A percentile compares a stretch with the other conserved stretches of the same genome.
Conservation (phyloP, 1,140 invertebrate genomes). For the Zelostemma sp. region DNA sequence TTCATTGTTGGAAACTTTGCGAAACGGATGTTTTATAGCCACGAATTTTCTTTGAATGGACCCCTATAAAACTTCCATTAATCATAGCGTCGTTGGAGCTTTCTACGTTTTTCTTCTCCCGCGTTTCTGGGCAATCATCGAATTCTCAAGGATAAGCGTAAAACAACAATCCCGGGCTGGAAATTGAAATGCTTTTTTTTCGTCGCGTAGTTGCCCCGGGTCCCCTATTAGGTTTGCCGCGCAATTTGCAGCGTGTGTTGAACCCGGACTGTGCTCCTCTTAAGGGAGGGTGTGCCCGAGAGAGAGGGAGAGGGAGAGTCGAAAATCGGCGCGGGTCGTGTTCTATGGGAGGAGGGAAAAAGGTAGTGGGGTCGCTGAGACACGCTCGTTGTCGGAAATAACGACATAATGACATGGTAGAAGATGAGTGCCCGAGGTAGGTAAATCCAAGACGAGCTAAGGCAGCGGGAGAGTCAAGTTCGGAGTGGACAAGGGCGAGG, state of each 20-base stretch:
- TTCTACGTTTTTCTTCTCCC: no score
- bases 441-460: conserved; percentile 34
- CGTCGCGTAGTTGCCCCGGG: not conserved
- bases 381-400: conserved; percentile 69
- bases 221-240: not conserved
- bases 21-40: no score
- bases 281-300: no score
- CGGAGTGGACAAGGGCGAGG: conserved; percentile 1
- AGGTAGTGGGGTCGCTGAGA: conserved; percentile 49
- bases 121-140: no score
- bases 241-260: not conserved
- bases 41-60: no score
- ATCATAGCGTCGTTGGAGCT: no score
- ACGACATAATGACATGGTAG: conserved; percentile 69
- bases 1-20: no score
- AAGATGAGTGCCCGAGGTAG: conserved; percentile 59
- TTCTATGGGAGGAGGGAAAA: conserved; percentile 22
- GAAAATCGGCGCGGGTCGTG: conserved; percentile 34
- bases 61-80: no score
- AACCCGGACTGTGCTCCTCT: no score
- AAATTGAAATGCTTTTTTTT: not conserved
- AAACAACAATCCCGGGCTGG: not conserved
- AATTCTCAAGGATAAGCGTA: not conserved
- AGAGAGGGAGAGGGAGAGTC: conserved; percentile 19
- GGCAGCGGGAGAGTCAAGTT: conserved; percentile 3